Evolutionary conservation across 2,113 vertebrate species (phyloP), one percentile per base, ranked within the genome.

Genomic region (Ophiodon elongatus): DNA sequence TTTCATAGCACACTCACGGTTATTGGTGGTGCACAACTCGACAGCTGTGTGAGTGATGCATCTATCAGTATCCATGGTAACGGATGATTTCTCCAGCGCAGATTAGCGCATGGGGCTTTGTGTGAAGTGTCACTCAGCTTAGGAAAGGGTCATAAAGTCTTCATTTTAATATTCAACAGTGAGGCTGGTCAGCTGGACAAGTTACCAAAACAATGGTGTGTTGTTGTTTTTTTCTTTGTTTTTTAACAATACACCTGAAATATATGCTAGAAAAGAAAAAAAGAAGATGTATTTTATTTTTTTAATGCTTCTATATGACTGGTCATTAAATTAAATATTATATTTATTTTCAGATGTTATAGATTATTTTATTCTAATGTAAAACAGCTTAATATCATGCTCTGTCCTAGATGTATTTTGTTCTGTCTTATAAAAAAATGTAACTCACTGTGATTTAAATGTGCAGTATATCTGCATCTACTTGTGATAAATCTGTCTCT

Each of bases 51-150:
- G 33, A 56, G 57, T 6, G 31, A 9, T 25, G 59, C 27, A 71
- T 60, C 50, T 52, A 13, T 72, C 35, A 29, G 83, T 83, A 64
- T 73, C 87, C 80, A 83, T 73, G 68, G 87, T 52, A 31, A 80
- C 0, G 37, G 62, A 27, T 60, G 62, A 33, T 35, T 62, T 66
- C 39, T n/a, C 29, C 73, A 35, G 43, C 39, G 60, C 33, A n/a
- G 29, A 57, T 19, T 0, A 21, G 47, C n/a, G 31, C 41, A 56
- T 73, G 64, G 60, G 65, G 54, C 56, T 52, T 45, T 19, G 0
- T 74, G 56, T 57, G 68, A 43, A 6, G 35, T 56, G 37, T 56
- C 56, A 21, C 19, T 79, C 39, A 21, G 13, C 0, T 41, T 19
- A 29, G 43, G 5, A 70, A 54, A 52, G 31, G 2, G 11, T 2